A percentile compares a stretch with the other conserved stretches of the same genome.
These are phyloP conservation scores for Prunella himalayana DNA, from an alignment of 2,113 vertebrate genomes.

Conservation along the genomic window DNA sequence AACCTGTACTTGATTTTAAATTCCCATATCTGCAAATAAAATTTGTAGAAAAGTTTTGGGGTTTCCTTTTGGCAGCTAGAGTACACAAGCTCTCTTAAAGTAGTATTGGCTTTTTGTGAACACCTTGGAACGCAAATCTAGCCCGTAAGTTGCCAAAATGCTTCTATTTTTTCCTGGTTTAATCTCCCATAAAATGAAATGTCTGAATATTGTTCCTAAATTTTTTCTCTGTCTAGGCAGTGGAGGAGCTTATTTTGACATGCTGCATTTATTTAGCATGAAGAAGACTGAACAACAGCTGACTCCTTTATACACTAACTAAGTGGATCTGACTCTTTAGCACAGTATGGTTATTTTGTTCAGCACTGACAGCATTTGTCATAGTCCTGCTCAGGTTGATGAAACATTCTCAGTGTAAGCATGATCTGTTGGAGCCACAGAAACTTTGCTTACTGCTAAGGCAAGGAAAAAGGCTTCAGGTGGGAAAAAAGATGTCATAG, in stretches of 20 bases:
- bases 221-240: neutral
- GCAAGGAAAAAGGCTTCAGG: neutral
- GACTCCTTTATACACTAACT: neutral
- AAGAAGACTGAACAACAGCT: neutral
- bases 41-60: neutral
- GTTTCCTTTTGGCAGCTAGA: neutral
- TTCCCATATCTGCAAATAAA: neutral
- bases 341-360: neutral
- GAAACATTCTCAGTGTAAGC: neutral
- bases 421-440: neutral
- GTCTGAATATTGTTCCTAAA: neutral
- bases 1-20: constrained; percentile 6
- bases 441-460: neutral
- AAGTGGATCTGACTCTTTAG: neutral
- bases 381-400: neutral
- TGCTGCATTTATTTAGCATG: neutral
- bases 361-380: neutral
- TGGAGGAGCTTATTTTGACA: neutral
- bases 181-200: neutral
- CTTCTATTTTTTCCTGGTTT: neutral
- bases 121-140: neutral
- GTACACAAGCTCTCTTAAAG: neutral
- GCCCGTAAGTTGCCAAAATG: neutral
- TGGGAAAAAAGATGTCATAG: neutral
- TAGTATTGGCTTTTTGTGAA: neutral